These are phyloP conservation scores for Lipophrys pholis DNA, from an alignment of 2,113 vertebrate species.

Conservation along the genomic window DNA sequence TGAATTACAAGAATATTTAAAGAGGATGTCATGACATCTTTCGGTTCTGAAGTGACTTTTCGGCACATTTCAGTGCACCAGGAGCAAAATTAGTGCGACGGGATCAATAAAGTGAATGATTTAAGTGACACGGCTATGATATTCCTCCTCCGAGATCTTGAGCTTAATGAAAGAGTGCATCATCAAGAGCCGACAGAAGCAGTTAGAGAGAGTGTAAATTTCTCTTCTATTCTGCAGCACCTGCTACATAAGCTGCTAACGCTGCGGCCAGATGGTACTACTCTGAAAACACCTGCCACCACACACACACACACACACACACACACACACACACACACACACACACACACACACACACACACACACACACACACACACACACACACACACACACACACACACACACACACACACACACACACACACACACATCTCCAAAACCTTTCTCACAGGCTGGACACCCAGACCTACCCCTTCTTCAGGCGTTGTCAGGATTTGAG, in stretches of 20 bases:
- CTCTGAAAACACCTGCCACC: slow-evolving; percentile 79
- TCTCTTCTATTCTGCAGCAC: slow-evolving; percentile 69
- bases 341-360: too few relatives aligned
- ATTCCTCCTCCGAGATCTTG: slow-evolving; percentile 7
- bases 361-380: too few relatives aligned
- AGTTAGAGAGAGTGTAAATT: slow-evolving; percentile 57
- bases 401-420: too few relatives aligned
- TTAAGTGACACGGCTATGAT: slow-evolving; percentile 7
- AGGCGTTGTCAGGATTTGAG: not conserved
- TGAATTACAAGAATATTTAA: not conserved
- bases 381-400: too few relatives aligned
- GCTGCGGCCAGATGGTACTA: slow-evolving; percentile 76
- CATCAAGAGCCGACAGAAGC: slow-evolving; percentile 47
- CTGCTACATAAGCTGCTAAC: slow-evolving; percentile 76
- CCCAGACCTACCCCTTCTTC: slow-evolving; percentile 13
- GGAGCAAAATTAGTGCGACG: not conserved
- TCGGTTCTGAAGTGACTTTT: not conserved
- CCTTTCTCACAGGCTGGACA: not conserved
- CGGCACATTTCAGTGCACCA: not conserved
- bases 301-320: slow-evolving; percentile 12
- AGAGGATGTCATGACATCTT: not conserved
- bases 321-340: too few relatives aligned
- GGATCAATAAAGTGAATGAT: slow-evolving; percentile 21
- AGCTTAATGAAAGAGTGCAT: slow-evolving; percentile 40
- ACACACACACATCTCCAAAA: slow-evolving; percentile 22